These are phyloP conservation scores for Aix galericulata DNA, from an alignment of 2,113 vertebrate genomes.

Conservation along the genomic window DNA sequence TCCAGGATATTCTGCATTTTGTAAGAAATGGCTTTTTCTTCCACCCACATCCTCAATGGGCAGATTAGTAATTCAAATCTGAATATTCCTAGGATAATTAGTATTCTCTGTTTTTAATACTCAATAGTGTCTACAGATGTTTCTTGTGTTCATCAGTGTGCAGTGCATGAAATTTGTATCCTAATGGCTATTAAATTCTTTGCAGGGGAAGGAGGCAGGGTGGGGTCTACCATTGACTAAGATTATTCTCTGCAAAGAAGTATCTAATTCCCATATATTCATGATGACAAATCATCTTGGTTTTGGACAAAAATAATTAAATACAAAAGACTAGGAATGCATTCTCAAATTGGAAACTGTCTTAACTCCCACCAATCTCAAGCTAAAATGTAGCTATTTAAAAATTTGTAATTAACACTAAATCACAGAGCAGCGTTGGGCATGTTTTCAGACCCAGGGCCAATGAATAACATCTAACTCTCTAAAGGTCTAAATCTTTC, in stretches of 20 bases:
- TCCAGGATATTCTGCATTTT: background rate
- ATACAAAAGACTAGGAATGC: background rate
- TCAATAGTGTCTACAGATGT: constrained; percentile 45
- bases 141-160: constrained; percentile 52
- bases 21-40: background rate
- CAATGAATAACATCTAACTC: background rate
- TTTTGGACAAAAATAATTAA: constrained; percentile 38
- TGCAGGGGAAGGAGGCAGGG: background rate
- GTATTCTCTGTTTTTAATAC: constrained; percentile 43
- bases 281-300: background rate
- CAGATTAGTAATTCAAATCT: background rate
- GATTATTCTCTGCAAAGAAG: constrained; percentile 33
- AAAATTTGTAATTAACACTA: background rate
- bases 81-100: constrained; percentile 1
- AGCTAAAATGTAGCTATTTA: background rate
- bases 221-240: constrained; percentile 25
- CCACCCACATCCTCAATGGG: background rate
- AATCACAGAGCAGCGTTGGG: background rate
- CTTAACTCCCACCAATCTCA: background rate
- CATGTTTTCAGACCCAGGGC: background rate
- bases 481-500: background rate
- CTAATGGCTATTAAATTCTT: constrained; percentile 63
- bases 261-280: constrained; percentile 24
- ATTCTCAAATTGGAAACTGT: background rate
- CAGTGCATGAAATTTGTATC: constrained; percentile 51